Evolutionary conservation across 2,888 invertebrate species (phyloP), one percentile per base, ranked within the genome.

Genomic region (Amphiduros pacificus): DNA sequence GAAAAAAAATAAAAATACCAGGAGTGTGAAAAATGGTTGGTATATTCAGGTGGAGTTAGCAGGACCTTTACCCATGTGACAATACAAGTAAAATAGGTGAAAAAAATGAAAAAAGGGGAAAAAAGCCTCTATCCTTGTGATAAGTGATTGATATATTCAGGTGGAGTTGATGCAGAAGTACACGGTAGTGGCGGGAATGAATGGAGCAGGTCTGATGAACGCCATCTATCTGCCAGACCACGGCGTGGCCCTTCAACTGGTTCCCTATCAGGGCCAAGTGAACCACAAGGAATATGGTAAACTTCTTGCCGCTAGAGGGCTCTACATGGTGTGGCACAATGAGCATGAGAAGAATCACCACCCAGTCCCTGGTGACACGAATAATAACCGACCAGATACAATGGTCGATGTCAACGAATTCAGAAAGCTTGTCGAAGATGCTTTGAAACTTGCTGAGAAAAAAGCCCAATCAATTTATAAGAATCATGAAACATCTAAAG

Each of bases 141-240:
- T 36, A 36, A 11, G 11, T 17, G 9, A 9, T 36, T 36, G 17
- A 36, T 11, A 36, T 41, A 51, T 62, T 17, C 65, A 75, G 74
- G 66, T 75, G 36, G 57, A 71, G 60, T 58, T 63, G 44, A 69
- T 75, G 20, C 75, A 75, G 59, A 62, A 68, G 9, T 74, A 69
- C 56, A 61, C 67, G 28, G 70, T 76, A 1, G 50, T 76, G 31
- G 66, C 72, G 32, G 75, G 74, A 1, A 69, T 76, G 64, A 76
- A 76, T 68, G 76, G 76, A 48, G 76, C 76, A 31, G 76, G 76
- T 26, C 66, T 76, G 6, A 74, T 68, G 55, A 76, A 76, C 64
- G 73, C 69, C 32, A 26, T 76, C 1, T 76, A 70, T 59, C 62
- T 73, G 5, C 74, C 73, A 5, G 55, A 62, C n/a, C 55, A 61